Percentiles rank a stretch among this genome's conserved stretches.
Evolutionary conservation across 2,797 vertebrate species (phyloP).

Genomic region (Amniataba percoides): DNA sequence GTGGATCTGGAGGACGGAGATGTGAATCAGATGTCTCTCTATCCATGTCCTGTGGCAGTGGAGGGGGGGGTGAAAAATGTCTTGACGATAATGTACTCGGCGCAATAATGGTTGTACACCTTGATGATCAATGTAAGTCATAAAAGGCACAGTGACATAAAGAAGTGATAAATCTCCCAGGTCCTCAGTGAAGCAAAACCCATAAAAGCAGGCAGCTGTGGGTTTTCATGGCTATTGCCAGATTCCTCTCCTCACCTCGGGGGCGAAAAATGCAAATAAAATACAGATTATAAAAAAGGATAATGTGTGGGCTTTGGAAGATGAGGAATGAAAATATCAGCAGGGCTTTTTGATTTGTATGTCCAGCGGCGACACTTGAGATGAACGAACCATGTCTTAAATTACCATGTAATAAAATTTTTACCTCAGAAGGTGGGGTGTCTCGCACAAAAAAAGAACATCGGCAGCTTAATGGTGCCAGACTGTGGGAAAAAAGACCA

Average conservation of each 20-base stretch:
- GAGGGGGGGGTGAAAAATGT: conserved; percentile 24
- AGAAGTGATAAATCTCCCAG: conserved; percentile 61
- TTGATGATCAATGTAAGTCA: conserved; percentile 76
- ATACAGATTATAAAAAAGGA: conserved; percentile 73
- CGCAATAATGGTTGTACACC: conserved; percentile 67
- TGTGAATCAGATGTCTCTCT: conserved; percentile 28
- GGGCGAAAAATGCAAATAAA: conserved; percentile 72
- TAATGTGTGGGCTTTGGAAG: conserved; percentile 71
- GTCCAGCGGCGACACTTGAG: conserved; percentile 71
- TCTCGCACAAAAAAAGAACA: conserved; percentile 46
- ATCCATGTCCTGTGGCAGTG: conserved; percentile 23
- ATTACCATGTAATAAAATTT: conserved; percentile 74
- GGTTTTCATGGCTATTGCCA: conserved; percentile 59
- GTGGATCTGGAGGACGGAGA: conserved; percentile 24
- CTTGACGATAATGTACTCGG: conserved; percentile 57
- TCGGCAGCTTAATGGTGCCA: conserved; percentile 70
- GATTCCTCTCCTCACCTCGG: conserved; percentile 59
- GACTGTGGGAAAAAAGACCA: conserved; percentile 56
- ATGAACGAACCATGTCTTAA: conserved; percentile 73
- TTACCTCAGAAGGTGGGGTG: conserved; percentile 66
- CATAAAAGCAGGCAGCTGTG: conserved; percentile 65
- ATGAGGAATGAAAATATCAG: conserved; percentile 77
- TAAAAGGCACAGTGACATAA: conserved; percentile 69
- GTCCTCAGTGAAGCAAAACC: conserved; percentile 66
- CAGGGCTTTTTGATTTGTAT: conserved; percentile 67